A percentile compares a stretch with the other conserved stretches of the same genome.
Evolutionary conservation across 92 coral and sea anemone species (phyloP).

Genomic region (Muricea muricata): DNA sequence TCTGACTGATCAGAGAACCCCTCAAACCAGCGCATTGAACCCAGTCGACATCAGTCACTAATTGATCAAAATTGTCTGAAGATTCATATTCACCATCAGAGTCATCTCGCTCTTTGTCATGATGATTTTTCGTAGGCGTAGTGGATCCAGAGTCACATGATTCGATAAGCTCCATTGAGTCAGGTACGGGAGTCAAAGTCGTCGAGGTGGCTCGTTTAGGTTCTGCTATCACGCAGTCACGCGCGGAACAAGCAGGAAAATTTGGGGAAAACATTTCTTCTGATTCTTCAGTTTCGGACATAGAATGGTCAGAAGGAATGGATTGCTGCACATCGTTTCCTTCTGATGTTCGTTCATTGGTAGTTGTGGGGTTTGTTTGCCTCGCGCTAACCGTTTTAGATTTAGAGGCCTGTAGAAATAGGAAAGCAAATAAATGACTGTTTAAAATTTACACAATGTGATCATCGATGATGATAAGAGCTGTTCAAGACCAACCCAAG

Average conservation of each 20-base stretch:
- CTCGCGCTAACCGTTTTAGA: neutral
- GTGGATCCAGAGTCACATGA: neutral
- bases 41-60: conserved; percentile 12
- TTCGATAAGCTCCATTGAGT: neutral
- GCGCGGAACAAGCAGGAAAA: neutral
- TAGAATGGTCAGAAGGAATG: conserved; percentile 5
- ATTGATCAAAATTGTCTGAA: neutral
- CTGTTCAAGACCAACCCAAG: conserved; percentile 15
- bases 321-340: neutral
- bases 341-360: neutral
- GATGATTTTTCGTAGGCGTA: neutral
- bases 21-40: conserved; percentile 4
- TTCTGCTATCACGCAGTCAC: neutral
- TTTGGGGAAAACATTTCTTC: neutral
- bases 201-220: neutral
- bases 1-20: conserved; percentile 18
- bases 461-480: neutral
- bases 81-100: neutral
- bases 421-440: neutral
- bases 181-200: neutral
- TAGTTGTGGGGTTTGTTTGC: conserved; percentile 8
- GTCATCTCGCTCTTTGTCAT: neutral
- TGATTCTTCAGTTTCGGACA: neutral
- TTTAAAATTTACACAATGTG: neutral
- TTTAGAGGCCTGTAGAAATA: neutral